phyloP scores from a whole-genome alignment of 37 sponge, comb jelly and placozoan genomes.

The Ianthella basta region DNA sequence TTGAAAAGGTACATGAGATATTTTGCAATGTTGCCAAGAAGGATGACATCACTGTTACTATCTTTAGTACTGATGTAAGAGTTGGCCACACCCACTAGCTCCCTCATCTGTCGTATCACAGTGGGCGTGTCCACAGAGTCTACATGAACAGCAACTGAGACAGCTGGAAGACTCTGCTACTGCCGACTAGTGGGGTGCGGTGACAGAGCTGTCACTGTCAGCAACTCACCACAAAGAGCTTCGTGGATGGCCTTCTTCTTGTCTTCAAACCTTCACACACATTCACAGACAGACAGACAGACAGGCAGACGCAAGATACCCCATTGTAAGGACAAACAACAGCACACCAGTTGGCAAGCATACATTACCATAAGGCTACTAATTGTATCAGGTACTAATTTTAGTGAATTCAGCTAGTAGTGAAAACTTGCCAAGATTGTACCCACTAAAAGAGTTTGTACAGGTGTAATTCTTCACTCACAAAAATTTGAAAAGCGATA shows the following conservation, averaged over 20 bases:
- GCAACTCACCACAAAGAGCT: constrained; percentile 73
- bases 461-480: too few relatives aligned
- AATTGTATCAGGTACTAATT: too few relatives aligned
- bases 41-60: constrained; percentile 32
- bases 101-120: constrained; percentile 72
- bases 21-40: constrained; percentile 43
- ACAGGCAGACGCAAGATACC: background rate
- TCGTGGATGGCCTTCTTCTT: constrained; percentile 53
- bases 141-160: constrained; percentile 10
- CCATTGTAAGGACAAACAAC: background rate
- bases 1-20: constrained; percentile 57
- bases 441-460: too few relatives aligned
- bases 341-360: too few relatives aligned
- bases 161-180: too few relatives aligned
- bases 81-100: constrained; percentile 65
- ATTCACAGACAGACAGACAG: background rate
- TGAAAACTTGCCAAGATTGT: too few relatives aligned
- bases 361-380: too few relatives aligned
- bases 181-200: too few relatives aligned
- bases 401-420: too few relatives aligned
- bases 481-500: too few relatives aligned
- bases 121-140: constrained; percentile 89
- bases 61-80: constrained; percentile 56
- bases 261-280: constrained; percentile 44
- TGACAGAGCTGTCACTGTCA: background rate